Conservation (phyloP, 2,888 invertebrate species). For the Lysandra coridon region DNA sequence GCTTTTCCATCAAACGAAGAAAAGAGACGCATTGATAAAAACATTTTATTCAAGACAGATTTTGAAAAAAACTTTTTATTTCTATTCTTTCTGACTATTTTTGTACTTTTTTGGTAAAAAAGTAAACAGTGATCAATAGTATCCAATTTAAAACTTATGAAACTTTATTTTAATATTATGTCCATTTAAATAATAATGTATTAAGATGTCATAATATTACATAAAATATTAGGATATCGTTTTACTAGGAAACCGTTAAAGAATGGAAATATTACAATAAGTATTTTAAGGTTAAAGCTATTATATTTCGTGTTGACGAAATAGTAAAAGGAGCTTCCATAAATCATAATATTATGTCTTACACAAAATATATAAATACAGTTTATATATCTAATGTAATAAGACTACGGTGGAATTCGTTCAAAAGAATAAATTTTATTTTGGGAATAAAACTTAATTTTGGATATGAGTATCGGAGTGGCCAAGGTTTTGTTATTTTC, state of each 20-base stretch:
- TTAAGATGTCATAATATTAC: neutral
- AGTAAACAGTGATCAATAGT: constrained; percentile 1
- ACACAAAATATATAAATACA: constrained; percentile 71
- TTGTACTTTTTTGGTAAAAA: neutral
- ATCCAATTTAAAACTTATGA: neutral
- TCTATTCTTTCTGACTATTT: constrained; percentile 19
- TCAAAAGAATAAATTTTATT: neutral
- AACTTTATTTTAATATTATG: constrained; percentile 3
- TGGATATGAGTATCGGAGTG: neutral
- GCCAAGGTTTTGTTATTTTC: neutral
- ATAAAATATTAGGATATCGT: neutral
- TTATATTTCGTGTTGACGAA: constrained; percentile 71
- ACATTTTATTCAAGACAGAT: neutral
- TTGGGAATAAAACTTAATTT: neutral
- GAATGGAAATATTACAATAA: constrained; percentile 38
- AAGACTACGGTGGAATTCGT: constrained; percentile 49
- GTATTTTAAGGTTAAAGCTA: constrained; percentile 47
- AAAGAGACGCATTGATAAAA: neutral
- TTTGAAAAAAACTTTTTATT: neutral
- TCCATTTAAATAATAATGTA: neutral
- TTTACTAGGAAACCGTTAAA: constrained; percentile 35
- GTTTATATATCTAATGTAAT: constrained; percentile 73
- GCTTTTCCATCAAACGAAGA: neutral
- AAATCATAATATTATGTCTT: constrained; percentile 45
- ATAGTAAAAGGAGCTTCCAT: constrained; percentile 57